A percentile compares a stretch with the other conserved stretches of the same genome.
Evolutionary conservation across 2,888 invertebrate genomes (phyloP).

Genomic region (Limenitis camilla): DNA sequence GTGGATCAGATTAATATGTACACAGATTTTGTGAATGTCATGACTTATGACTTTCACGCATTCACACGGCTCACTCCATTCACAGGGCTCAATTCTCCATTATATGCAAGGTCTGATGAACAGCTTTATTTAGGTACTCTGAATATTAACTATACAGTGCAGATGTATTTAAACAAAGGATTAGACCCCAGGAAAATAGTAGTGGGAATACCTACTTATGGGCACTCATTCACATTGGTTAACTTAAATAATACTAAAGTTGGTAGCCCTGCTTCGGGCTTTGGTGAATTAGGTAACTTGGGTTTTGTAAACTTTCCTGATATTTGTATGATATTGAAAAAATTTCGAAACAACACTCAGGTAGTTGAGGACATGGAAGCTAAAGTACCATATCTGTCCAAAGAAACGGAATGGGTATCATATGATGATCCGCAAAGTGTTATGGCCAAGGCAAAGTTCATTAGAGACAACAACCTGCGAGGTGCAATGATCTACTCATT

Average conservation of each 20-base stretch:
- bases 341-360: constrained; percentile 60
- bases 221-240: constrained; percentile 83
- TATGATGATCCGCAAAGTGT: constrained; percentile 84
- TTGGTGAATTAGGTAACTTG: constrained; percentile 78
- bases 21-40: constrained; percentile 90
- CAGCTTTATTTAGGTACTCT: constrained; percentile 78
- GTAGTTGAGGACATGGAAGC: constrained; percentile 78
- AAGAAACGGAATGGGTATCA: constrained; percentile 85
- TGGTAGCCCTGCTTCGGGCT: constrained; percentile 81
- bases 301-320: constrained; percentile 84
- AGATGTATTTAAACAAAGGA: constrained; percentile 84
- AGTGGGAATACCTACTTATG: constrained; percentile 91
- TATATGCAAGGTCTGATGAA: constrained; percentile 78
- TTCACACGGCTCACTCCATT: constrained; percentile 84
- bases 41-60: constrained; percentile 93
- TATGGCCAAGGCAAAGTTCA: constrained; percentile 79
- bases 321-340: constrained; percentile 78
- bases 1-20: constrained; percentile 85
- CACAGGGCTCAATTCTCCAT: constrained; percentile 89
- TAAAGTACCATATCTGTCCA: constrained; percentile 84
- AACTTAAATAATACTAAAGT: constrained; percentile 79
- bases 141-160: constrained; percentile 87
- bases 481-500: constrained; percentile 91
- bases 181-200: constrained; percentile 85
- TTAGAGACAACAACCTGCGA: constrained; percentile 77